Evolutionary conservation across 2,797 vertebrate species (phyloP).

Genomic region (Hemitrygon akajei): DNA sequence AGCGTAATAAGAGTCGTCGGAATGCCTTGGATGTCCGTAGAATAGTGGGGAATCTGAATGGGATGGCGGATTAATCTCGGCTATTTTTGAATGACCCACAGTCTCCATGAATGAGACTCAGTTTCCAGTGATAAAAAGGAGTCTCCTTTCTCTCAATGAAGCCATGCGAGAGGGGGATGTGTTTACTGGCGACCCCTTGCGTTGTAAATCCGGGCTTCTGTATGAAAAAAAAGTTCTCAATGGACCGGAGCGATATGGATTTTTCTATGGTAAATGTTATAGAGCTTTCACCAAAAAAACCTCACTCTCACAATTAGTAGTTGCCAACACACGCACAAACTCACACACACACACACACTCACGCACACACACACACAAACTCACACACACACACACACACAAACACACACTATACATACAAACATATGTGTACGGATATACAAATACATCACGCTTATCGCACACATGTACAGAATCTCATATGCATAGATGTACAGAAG

Average conservation of each 20-base stretch:
- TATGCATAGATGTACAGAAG: too few species aligned
- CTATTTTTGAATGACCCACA: constrained; percentile 29
- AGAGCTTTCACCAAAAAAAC: neutral
- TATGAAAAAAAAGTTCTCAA: neutral
- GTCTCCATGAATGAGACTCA: constrained; percentile 26
- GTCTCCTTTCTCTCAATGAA: constrained; percentile 25
- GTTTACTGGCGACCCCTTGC: constrained; percentile 19
- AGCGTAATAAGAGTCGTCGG: neutral
- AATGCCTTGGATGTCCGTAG: neutral
- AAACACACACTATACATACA: too few species aligned
- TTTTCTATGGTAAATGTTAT: neutral
- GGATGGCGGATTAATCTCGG: neutral
- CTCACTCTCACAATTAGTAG: neutral
- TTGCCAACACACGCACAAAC: too few species aligned
- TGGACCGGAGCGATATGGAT: neutral
- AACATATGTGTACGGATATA: too few species aligned
- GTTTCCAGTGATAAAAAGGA: constrained; percentile 18
- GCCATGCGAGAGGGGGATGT: neutral
- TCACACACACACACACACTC: too few species aligned
- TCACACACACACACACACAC: too few species aligned
- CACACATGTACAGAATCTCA: too few species aligned
- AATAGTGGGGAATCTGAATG: neutral
- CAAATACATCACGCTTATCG: too few species aligned
- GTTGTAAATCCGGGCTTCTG: neutral
- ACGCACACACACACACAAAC: too few species aligned